Base-by-base conservation (phyloP, 2,888 invertebrate species). In the Cristatella mucedo region DNA sequence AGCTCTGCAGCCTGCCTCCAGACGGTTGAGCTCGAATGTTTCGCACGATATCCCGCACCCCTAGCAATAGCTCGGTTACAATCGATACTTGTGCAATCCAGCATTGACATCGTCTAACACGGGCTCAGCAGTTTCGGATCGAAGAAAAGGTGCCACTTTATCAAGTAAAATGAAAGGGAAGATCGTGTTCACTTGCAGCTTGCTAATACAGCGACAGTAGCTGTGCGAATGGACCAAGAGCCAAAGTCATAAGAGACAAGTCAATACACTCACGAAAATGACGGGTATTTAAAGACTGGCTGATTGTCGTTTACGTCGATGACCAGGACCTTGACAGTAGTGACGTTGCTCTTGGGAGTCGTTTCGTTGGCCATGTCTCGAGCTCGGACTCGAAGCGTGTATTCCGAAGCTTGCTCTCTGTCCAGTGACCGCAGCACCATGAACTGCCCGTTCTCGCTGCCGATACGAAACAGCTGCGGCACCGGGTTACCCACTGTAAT, bases 271-370 rank as follows among this genome's bases (percentile, higher is more conserved):
- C n/a, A 33, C 33, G n/a, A 19, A 18, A 6, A 36, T 4, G 36
- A 36, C 5, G 19, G 24, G 13, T n/a, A 22, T 36, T 13, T 36
- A 13, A 95, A 93, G 20, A 82, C 71, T 13, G 63, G 60, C 19
- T 49, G 47, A 63, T 95, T 91, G 66, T 95, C 95, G 59, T 97
- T 95, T 0, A 89, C 79, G 61, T 97, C 95, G 44, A 77, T 75
- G 0, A 97, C 82, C 60, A 82, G 82, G 1, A 97, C 78, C 40
- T 87, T 69, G n/a, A 95, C 72, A 55, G 86, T 83, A 0, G 91
- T 91, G 1, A 87, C 91, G 63, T 93, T 93, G 0, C 87, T 87
- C 18, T 84, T 74, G n/a, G n/a, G n/a, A n/a, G n/a, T n/a, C 0
- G 86, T 82, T 0, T 93, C 89, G 55, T 81, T 81, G 2, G 95